Conservation (phyloP, 1,140 invertebrate species). For the Drosophila littoralis region DNA sequence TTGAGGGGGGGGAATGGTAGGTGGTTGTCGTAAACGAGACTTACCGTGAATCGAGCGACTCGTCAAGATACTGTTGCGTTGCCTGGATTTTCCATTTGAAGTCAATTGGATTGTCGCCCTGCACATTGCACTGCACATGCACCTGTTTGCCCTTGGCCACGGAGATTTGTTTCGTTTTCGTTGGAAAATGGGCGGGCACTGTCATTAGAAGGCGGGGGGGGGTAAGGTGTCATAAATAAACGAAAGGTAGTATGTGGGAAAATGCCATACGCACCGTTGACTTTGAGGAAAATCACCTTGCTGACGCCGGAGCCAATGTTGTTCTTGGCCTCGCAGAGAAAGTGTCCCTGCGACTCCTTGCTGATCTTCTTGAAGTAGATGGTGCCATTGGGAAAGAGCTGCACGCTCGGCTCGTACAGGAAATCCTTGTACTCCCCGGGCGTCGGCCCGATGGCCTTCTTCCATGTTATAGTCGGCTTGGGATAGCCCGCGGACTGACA, state of each 20-base stretch:
- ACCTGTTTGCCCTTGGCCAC: conserved; percentile 90
- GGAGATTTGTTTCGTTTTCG: conserved; percentile 91
- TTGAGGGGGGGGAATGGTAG: no score
- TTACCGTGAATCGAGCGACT: conserved; percentile 88
- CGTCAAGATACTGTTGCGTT: conserved; percentile 87
- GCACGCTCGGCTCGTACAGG: conserved; percentile 89
- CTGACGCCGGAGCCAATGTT: conserved; percentile 94
- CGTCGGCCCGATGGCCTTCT: conserved; percentile 91
- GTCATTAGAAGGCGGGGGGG: not conserved
- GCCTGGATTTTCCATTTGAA: conserved; percentile 91
- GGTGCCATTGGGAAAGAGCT: conserved; percentile 92
- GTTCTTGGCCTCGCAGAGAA: conserved; percentile 96
- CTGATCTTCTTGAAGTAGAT: conserved; percentile 91
- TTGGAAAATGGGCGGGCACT: conserved; percentile 94
- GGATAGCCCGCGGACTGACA: conserved; percentile 97
- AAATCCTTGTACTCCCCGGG: conserved; percentile 95
- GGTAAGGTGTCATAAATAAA: conserved; percentile 16
- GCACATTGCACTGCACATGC: conserved; percentile 93
- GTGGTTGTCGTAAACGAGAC: not conserved
- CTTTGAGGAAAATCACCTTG: conserved; percentile 94
- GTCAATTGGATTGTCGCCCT: conserved; percentile 94
- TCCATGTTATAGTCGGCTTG: conserved; percentile 94
- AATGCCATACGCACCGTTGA: conserved; percentile 89
- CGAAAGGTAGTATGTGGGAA: not conserved
- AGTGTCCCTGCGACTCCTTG: conserved; percentile 94